Evolutionary conservation across 2,113 vertebrate genomes (phyloP).

Genomic region (Pseudonaja textilis): DNA sequence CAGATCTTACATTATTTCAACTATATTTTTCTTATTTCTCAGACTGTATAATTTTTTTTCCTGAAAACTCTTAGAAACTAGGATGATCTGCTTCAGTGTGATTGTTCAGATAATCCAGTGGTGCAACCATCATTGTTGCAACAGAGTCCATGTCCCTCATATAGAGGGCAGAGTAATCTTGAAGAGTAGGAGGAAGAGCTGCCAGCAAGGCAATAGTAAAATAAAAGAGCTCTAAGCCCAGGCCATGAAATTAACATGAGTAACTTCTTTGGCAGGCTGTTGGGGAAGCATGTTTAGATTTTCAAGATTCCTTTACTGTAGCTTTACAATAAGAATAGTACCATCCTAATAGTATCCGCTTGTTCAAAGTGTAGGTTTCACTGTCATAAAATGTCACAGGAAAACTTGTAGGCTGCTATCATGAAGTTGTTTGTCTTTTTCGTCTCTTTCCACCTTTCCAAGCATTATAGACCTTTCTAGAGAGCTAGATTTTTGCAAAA

Average conservation of each 20-base stretch:
- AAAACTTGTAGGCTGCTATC: neutral
- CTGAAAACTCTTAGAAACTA: neutral
- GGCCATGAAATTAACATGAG: neutral
- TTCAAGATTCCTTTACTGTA: neutral
- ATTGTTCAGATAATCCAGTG: neutral
- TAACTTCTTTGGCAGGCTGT: neutral
- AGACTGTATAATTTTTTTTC: neutral
- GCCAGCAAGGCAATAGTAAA: neutral
- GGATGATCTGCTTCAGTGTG: neutral
- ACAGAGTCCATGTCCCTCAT: neutral
- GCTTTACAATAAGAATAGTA: neutral
- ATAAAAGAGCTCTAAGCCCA: neutral
- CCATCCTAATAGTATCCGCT: neutral
- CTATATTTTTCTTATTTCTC: neutral
- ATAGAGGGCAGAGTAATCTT: neutral
- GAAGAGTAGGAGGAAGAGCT: neutral
- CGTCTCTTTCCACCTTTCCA: neutral
- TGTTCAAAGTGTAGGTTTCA: neutral
- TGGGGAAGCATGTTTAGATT: neutral
- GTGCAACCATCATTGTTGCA: neutral
- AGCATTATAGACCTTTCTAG: neutral
- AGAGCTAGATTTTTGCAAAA: neutral
- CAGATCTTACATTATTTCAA: neutral
- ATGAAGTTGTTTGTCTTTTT: neutral
- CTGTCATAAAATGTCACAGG: neutral